Evolutionary conservation across 2,797 vertebrate genomes (phyloP).

Genomic region (Natrix natrix): DNA sequence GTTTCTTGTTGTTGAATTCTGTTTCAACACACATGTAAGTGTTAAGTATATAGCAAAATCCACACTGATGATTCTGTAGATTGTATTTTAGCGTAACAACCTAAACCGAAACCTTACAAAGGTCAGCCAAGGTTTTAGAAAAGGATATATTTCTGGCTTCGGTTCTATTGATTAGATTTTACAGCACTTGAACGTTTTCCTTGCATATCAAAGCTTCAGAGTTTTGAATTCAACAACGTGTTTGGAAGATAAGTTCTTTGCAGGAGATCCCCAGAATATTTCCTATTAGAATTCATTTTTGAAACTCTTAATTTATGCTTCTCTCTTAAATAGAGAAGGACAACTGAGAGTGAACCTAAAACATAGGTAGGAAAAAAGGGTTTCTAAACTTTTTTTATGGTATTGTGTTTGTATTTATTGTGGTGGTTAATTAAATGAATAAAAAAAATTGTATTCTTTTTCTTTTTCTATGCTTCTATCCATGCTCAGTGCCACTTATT

Average conservation of each 20-base stretch:
- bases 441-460: not conserved
- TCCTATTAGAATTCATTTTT: not conserved
- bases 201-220: not conserved
- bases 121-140: not conserved
- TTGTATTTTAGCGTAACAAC: not conserved
- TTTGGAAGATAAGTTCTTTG: not conserved
- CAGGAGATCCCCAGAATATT: not conserved
- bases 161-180: not conserved
- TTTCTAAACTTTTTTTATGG: not conserved
- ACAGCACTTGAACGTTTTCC: not conserved
- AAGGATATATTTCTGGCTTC: not conserved
- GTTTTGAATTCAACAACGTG: not conserved
- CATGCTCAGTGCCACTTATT: not conserved
- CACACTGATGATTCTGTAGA: not conserved
- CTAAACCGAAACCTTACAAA: not conserved
- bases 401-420: not conserved
- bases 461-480: not conserved
- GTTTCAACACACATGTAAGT: not conserved
- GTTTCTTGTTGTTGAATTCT: not conserved
- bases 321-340: not conserved
- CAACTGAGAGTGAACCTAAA: not conserved
- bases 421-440: not conserved
- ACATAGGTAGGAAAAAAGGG: not conserved
- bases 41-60: not conserved
- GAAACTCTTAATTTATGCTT: not conserved